phyloP scores from a whole-genome alignment of 2,797 vertebrate genomes.

The Aselliscus stoliczkanus region DNA sequence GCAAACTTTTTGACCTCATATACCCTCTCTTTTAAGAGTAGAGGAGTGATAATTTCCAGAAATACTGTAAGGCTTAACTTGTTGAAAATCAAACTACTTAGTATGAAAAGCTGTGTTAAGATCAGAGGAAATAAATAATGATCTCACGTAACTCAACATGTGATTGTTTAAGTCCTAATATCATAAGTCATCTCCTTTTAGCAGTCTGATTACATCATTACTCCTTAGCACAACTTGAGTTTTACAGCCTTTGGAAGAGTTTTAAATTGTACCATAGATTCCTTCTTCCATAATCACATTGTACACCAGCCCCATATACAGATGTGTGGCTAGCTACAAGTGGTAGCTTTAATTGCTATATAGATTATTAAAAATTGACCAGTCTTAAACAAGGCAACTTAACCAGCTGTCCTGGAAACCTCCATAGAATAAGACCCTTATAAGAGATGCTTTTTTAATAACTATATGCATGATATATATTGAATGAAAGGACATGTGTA shows the following conservation, averaged over 20 bases:
- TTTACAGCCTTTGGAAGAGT: neutral
- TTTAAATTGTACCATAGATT: neutral
- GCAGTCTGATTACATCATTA: neutral
- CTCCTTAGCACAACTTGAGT: neutral
- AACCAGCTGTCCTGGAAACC: neutral
- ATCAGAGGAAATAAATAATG: slow-evolving; percentile 25
- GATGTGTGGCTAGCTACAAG: neutral
- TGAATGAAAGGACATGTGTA: neutral
- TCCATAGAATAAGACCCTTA: neutral
- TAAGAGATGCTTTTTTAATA: neutral
- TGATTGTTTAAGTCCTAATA: neutral
- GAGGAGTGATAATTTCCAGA: slow-evolving; percentile 33
- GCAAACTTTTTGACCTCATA: slow-evolving; percentile 1
- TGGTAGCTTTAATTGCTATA: neutral
- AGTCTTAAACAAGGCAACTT: neutral
- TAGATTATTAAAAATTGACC: neutral
- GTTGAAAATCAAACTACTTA: neutral
- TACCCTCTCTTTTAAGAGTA: neutral
- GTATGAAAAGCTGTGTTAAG: neutral
- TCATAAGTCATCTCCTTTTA: neutral
- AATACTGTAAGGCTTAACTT: neutral
- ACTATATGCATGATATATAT: accelerated
- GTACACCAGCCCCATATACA: neutral
- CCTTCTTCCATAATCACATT: neutral
- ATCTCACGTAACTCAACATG: neutral